Conservation (phyloP, 2,888 invertebrate species). For the Hyppa rectilinea region DNA sequence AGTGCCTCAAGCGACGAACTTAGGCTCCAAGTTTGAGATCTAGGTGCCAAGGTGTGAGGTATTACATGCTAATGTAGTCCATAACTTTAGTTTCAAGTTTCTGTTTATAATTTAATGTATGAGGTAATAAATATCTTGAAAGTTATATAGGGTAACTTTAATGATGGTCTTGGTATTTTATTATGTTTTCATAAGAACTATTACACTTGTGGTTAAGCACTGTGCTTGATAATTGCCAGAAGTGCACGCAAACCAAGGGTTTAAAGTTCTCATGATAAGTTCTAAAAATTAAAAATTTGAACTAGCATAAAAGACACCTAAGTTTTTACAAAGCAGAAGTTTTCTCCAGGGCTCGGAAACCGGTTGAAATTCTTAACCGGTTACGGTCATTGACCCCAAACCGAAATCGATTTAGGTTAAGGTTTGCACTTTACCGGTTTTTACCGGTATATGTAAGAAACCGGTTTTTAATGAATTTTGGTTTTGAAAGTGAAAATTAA, state of each 20-base stretch:
- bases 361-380: too few relatives aligned
- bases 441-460: too few relatives aligned
- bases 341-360: too few relatives aligned
- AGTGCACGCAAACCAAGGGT: background rate
- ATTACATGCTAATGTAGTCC: slow-evolving; percentile 43
- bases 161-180: background rate
- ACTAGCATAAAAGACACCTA: background rate
- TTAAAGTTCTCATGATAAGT: background rate
- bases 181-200: background rate
- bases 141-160: background rate
- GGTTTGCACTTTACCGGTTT: too few relatives aligned
- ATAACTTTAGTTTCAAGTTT: slow-evolving; percentile 36
- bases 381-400: too few relatives aligned
- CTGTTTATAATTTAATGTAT: slow-evolving; percentile 18
- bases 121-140: background rate
- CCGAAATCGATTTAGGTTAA: too few relatives aligned
- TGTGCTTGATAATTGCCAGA: slow-evolving; percentile 1
- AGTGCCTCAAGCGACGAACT: slow-evolving; percentile 45
- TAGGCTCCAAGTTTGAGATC: slow-evolving; percentile 26
- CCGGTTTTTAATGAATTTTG: too few relatives aligned
- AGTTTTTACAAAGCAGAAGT: too few relatives aligned
- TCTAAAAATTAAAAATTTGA: background rate
- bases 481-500: too few relatives aligned
- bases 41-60: slow-evolving; percentile 35
- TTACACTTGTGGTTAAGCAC: slow-evolving; percentile 1